Percentiles rank a stretch among this genome's conserved stretches.
Evolutionary conservation across 2,113 vertebrate species (phyloP).

Genomic region (Thamnophis sirtalis): DNA sequence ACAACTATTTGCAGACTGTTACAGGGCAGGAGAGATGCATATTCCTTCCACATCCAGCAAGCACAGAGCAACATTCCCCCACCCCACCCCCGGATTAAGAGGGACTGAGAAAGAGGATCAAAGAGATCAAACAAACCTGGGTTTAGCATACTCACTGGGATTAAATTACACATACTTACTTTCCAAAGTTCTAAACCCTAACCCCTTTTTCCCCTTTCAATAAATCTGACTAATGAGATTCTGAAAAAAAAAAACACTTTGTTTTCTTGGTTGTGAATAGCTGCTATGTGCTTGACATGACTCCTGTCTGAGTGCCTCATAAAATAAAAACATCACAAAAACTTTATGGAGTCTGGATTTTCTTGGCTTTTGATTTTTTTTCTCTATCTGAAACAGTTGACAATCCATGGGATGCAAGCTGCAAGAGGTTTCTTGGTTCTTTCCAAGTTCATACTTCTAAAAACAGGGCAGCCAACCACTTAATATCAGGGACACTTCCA

Average conservation of each 20-base stretch:
- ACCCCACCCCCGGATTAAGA: not conserved
- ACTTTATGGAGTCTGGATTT: not conserved
- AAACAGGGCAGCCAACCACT: not conserved
- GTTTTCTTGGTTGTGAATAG: not conserved
- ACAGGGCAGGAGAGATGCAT: not conserved
- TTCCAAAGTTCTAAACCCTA: not conserved
- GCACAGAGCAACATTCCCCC: not conserved
- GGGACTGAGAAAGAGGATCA: not conserved
- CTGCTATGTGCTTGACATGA: not conserved
- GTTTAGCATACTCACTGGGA: not conserved
- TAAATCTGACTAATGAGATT: not conserved
- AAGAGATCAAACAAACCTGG: not conserved
- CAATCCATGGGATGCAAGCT: not conserved
- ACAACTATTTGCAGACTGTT: not conserved
- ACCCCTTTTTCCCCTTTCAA: not conserved
- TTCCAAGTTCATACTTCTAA: not conserved
- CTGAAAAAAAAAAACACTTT: not conserved
- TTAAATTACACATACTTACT: not conserved
- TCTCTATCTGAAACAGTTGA: not conserved
- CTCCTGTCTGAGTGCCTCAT: not conserved
- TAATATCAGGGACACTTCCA: not conserved
- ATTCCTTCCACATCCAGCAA: not conserved
- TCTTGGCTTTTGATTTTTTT: not conserved
- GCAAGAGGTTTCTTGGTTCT: not conserved
- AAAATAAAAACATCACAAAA: not conserved